These are phyloP conservation scores for Noturus placidus DNA, from an alignment of 2,113 vertebrate genomes.

Conservation along the genomic window DNA sequence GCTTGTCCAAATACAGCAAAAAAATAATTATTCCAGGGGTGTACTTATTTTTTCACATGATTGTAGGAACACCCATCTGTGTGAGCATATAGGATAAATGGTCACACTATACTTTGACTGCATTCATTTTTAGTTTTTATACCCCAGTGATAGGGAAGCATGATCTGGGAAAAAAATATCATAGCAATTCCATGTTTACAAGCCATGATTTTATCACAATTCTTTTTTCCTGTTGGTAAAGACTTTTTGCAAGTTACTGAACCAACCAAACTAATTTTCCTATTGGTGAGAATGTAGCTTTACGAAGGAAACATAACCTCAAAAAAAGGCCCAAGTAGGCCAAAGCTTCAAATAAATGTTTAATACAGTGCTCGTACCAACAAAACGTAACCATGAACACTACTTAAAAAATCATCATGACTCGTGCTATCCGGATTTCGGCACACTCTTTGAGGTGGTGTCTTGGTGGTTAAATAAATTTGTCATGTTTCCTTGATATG, in stretches of 20 bases:
- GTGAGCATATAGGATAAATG: background rate
- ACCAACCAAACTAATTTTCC: background rate
- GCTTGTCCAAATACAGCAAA: no score
- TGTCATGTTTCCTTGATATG: no score
- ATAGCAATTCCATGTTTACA: background rate
- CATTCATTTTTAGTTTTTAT: background rate
- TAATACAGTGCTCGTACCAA: background rate
- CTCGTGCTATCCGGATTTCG: no score
- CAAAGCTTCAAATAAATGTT: background rate
- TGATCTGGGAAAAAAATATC: background rate
- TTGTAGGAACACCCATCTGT: background rate
- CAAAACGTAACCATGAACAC: background rate
- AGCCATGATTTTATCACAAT: background rate
- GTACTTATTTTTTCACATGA: no score
- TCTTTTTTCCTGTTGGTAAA: background rate
- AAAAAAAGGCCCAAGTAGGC: background rate
- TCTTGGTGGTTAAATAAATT: no score
- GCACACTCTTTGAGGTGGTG: no score
- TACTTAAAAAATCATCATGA: no score
- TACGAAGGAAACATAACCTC: background rate
- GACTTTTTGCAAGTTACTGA: background rate
- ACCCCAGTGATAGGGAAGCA: background rate
- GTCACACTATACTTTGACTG: background rate
- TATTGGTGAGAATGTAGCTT: background rate
- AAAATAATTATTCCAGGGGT: no score